Conservation (phyloP, 2,888 invertebrate species). For the Phymatocera aterrima region DNA sequence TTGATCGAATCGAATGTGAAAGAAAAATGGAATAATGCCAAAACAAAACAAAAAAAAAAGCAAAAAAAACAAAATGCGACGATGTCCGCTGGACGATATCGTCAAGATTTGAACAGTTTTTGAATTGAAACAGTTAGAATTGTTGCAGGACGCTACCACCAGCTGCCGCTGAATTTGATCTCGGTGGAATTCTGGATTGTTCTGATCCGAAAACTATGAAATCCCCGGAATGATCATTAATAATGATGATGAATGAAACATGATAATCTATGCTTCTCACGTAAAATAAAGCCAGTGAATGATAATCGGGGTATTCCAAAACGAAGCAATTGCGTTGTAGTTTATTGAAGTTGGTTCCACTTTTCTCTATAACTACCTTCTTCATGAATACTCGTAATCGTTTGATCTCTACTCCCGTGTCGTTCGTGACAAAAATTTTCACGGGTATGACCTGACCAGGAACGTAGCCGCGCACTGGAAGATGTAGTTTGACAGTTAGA, state of each 20-base stretch:
- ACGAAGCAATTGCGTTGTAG: no score
- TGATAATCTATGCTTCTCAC: background rate
- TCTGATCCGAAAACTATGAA: background rate
- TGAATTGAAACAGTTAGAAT: background rate
- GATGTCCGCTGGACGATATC: background rate
- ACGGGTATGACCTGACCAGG: constrained; percentile 33
- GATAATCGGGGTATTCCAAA: no score
- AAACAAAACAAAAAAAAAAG: no score
- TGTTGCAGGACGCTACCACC: background rate
- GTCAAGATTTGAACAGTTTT: background rate
- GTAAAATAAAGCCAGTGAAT: no score
- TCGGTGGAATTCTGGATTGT: background rate
- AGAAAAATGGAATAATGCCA: no score
- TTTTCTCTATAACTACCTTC: background rate
- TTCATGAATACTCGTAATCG: constrained; percentile 3
- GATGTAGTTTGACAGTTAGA: constrained; percentile 10
- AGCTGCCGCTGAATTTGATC: background rate
- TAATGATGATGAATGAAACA: background rate
- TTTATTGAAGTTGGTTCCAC: no score
- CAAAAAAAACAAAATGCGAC: no score
- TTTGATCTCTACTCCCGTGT: constrained; percentile 28
- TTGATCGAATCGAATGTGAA: background rate
- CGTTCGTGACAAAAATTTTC: constrained; percentile 10
- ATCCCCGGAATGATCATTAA: no score
- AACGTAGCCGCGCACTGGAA: constrained; percentile 35